Base-by-base conservation (phyloP, 2,113 vertebrate species). In the Ageneiosus marmoratus region DNA sequence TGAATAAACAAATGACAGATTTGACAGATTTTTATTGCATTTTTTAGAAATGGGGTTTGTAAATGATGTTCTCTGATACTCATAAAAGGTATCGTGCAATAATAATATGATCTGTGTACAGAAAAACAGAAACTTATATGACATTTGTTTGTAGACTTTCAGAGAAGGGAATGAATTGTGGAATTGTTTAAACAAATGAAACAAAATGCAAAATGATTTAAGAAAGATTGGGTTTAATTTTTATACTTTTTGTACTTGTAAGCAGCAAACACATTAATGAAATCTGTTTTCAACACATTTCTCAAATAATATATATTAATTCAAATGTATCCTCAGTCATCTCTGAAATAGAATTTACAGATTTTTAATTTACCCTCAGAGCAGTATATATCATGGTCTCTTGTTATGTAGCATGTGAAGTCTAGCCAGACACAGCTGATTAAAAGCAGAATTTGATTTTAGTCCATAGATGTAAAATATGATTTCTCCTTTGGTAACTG, bases 401-500 rank as follows among this genome's bases (percentile, higher is more conserved):
- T 50, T 80, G 34, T 41, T 83, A 24, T 80, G n/a, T 83, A 55
- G 60, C 16, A 55, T 80, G 70, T 85, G 16, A 83, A 73, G 50
- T 4, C 83, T 80, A 53, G 41, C 63, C 65, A 65, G n/a, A 81
- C 34, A 32, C 58, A 70, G 50, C 79, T 60, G 53, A 77, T 72
- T 41, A 76, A 82, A 70, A 58, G 70, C 60, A 51, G 63, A 67
- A 81, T 34, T 73, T 1, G n/a, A 50, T 72, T 77, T 9, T 32
- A 55, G 73, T 73, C 37, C n/a, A 22, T 82, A 27, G 10, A 70
- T 75, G 48, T 56, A 29, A 51, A 69, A 60, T 72, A 11, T 50
- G 55, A 34, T 73, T 37, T 79, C 51, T 69, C 77, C 77, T 84
- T 79, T 84, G 83, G 83, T 84, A 84, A 73, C 76, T 84, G 76